A percentile compares a stretch with the other conserved stretches of the same genome.
Evolutionary conservation across 2,888 invertebrate genomes (phyloP).

Genomic region (Craniophora ligustri): DNA sequence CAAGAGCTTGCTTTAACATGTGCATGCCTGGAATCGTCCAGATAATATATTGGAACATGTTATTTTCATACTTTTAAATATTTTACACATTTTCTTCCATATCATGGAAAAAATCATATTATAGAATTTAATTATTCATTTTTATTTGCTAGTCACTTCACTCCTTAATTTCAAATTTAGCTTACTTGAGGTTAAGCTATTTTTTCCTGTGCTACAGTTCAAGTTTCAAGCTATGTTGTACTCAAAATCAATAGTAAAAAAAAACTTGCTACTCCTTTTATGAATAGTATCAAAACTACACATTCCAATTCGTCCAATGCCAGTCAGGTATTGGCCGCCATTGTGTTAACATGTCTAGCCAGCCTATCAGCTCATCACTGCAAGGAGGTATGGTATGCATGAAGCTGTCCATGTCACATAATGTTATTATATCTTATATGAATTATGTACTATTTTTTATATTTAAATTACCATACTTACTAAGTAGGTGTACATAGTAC

Average conservation of each 20-base stretch:
- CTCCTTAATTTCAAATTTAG: too few relatives aligned
- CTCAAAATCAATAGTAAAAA: background rate
- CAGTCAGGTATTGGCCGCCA: slow-evolving; percentile 30
- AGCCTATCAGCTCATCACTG: slow-evolving; percentile 10
- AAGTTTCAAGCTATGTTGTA: too few relatives aligned
- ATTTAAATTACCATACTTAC: too few relatives aligned
- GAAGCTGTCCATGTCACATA: slow-evolving; percentile 19
- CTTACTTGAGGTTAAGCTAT: too few relatives aligned
- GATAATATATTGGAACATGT: slow-evolving; percentile 11
- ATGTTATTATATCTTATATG: slow-evolving; percentile 21
- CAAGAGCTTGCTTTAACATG: slow-evolving; percentile 51
- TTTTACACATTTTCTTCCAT: too few relatives aligned
- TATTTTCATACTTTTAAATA: slow-evolving; percentile 23
- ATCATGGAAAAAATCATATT: too few relatives aligned
- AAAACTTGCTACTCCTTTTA: background rate
- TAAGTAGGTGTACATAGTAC: too few relatives aligned
- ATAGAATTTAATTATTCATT: too few relatives aligned
- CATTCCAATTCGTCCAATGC: slow-evolving; percentile 16
- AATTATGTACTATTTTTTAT: slow-evolving; percentile 3
- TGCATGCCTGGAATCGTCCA: slow-evolving; percentile 46
- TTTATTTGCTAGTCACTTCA: too few relatives aligned
- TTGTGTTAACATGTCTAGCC: slow-evolving; percentile 25
- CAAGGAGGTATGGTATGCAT: slow-evolving; percentile 45
- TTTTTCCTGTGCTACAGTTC: too few relatives aligned
- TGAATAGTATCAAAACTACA: slow-evolving; percentile 30